Percentiles rank a stretch among this genome's conserved stretches.
These are phyloP conservation scores for Pelochelys cantorii DNA, from an alignment of 2,797 vertebrate genomes.

Conservation along the genomic window DNA sequence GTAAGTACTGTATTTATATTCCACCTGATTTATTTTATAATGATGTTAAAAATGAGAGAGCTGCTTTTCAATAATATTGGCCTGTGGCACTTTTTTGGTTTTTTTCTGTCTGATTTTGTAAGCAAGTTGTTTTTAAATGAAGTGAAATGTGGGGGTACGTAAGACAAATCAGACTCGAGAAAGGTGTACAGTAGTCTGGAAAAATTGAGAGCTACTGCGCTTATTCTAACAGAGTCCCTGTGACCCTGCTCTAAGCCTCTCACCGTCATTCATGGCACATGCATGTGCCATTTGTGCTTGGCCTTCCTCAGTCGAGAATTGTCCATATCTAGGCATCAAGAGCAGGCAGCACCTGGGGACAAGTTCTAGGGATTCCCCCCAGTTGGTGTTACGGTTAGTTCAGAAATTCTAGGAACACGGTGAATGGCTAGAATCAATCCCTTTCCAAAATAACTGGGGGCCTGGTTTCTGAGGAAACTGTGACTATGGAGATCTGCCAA, in stretches of 20 bases:
- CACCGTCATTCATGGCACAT: accelerated
- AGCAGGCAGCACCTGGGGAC: conserved; percentile 9
- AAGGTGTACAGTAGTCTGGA: no score
- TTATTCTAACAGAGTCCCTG: not conserved
- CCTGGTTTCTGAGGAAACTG: not conserved
- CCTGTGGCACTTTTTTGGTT: no score
- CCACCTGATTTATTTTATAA: no score
- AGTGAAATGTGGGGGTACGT: no score
- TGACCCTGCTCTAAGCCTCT: not conserved
- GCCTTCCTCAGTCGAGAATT: not conserved
- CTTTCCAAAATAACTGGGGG: not conserved
- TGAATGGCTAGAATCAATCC: conserved; percentile 33
- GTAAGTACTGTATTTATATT: no score
- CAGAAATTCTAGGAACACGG: not conserved
- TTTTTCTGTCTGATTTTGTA: no score
- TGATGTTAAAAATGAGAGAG: no score
- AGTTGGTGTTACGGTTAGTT: conserved; percentile 17
- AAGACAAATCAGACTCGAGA: no score
- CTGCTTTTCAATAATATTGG: no score
- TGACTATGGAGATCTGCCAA: not conserved
- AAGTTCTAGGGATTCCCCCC: conserved; percentile 1
- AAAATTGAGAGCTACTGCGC: no score
- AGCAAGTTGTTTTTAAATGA: no score
- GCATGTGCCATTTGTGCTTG: not conserved
- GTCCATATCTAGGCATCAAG: not conserved